A percentile compares a stretch with the other conserved stretches of the same genome.
phyloP scores from a whole-genome alignment of 2,888 invertebrate genomes.

The Cheilosia pagana region DNA sequence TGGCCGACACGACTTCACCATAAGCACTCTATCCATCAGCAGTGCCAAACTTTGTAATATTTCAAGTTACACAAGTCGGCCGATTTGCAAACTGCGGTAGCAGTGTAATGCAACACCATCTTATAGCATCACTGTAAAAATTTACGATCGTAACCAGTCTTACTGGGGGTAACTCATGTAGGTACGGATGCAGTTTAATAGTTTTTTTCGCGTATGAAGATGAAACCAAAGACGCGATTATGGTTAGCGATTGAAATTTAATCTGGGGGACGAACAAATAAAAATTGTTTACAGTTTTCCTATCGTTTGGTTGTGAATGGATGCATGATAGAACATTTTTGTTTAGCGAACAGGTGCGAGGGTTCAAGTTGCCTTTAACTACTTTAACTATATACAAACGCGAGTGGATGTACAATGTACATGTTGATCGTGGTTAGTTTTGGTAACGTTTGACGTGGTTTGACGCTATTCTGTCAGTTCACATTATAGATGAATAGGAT shows the following conservation, averaged over 20 bases:
- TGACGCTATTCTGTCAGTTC: no score
- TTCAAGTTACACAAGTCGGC: neutral
- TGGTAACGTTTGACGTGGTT: no score
- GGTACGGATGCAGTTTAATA: conserved; percentile 6
- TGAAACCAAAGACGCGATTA: conserved; percentile 39
- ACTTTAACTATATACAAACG: no score
- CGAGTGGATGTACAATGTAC: no score
- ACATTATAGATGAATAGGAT: no score
- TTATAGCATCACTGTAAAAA: conserved; percentile 52
- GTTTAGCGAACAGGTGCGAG: neutral
- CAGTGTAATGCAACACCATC: conserved; percentile 58
- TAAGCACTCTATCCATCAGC: conserved; percentile 26
- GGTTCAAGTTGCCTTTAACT: neutral
- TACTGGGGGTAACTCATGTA: conserved; percentile 30
- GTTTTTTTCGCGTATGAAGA: conserved; percentile 1
- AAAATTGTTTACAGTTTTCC: neutral
- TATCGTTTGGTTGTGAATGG: conserved; percentile 15
- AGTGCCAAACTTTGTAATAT: conserved; percentile 32
- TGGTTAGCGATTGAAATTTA: conserved; percentile 60
- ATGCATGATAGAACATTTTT: conserved; percentile 32
- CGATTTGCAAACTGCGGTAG: conserved; percentile 42
- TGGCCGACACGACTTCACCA: neutral
- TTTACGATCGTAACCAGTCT: conserved; percentile 57
- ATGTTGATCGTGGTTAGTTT: no score
- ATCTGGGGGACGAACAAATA: neutral